Conservation (phyloP, 2,797 vertebrate species). For the Hippoglossus hippoglossus region DNA sequence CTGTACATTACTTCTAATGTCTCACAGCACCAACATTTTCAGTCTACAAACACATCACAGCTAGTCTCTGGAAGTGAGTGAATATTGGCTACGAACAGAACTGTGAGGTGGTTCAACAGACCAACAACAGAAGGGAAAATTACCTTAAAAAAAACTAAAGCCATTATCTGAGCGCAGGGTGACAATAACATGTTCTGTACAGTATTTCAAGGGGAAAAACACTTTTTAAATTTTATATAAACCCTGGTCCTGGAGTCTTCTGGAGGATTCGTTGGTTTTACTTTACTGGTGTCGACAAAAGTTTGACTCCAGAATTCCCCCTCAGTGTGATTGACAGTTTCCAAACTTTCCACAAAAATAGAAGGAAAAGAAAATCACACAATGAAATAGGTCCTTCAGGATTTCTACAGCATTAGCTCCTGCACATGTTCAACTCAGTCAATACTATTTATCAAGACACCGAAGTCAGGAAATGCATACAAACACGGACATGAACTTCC, state of each 20-base stretch:
- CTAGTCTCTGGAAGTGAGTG: constrained; percentile 44
- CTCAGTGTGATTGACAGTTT: neutral
- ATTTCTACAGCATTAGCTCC: constrained; percentile 8
- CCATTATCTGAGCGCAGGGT: constrained; percentile 33
- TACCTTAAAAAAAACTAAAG: constrained; percentile 28
- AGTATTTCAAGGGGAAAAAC: constrained; percentile 25
- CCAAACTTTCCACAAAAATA: neutral
- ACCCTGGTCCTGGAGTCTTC: constrained; percentile 8
- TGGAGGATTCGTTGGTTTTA: constrained; percentile 4
- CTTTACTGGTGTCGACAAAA: neutral
- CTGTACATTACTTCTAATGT: constrained; percentile 43
- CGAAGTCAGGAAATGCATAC: constrained; percentile 36
- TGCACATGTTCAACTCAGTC: constrained; percentile 20
- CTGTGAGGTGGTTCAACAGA: constrained; percentile 33
- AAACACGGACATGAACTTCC: constrained; percentile 27
- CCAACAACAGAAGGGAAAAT: constrained; percentile 28
- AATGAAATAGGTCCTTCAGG: constrained; percentile 22
- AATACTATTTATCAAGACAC: constrained; percentile 37
- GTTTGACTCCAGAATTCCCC: constrained; percentile 15
- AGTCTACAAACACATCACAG: constrained; percentile 57
- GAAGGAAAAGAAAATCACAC: constrained; percentile 9
- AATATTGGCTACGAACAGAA: constrained; percentile 44
- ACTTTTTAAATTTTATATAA: constrained; percentile 38
- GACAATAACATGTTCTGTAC: constrained; percentile 46
- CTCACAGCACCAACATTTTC: constrained; percentile 41